A percentile compares a stretch with the other conserved stretches of the same genome.
Conservation (phyloP, 1,140 invertebrate species). For the Tigriopus japonicus region DNA sequence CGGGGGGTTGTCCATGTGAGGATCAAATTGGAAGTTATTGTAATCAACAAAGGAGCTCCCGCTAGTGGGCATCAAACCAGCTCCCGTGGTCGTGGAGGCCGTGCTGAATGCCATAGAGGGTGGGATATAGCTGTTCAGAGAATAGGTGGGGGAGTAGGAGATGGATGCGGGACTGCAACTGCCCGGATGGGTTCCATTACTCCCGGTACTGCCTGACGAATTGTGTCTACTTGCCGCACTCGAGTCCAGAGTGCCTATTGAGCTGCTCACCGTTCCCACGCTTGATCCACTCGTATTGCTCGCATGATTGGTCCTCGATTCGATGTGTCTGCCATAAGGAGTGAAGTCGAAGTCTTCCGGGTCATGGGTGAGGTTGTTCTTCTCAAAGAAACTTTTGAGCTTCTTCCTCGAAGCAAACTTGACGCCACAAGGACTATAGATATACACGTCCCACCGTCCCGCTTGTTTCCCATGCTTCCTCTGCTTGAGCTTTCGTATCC, state of each 20-base stretch:
- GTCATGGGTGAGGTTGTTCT: constrained; percentile 14
- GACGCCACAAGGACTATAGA: constrained; percentile 13
- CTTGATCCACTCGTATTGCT: not conserved
- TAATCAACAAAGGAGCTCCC: not conserved
- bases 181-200: constrained; percentile 3
- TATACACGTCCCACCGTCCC: constrained; percentile 14
- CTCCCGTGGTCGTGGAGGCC: not conserved
- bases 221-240: not conserved
- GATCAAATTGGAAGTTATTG: constrained; percentile 3
- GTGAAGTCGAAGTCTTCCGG: constrained; percentile 15
- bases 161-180: not conserved
- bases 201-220: not conserved
- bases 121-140: not conserved
- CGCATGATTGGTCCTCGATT: not conserved
- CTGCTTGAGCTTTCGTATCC: constrained; percentile 10
- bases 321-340: constrained; percentile 11
- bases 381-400: constrained; percentile 14
- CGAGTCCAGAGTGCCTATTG: not conserved
- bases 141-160: not conserved
- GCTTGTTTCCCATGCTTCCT: constrained; percentile 14
- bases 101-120: not conserved
- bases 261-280: not conserved
- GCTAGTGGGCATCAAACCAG: not conserved
- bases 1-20: constrained; percentile 13
- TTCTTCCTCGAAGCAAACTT: constrained; percentile 14